Evolutionary conservation across 2,797 vertebrate genomes (phyloP).

Genomic region (Peromyscus aztecus): DNA sequence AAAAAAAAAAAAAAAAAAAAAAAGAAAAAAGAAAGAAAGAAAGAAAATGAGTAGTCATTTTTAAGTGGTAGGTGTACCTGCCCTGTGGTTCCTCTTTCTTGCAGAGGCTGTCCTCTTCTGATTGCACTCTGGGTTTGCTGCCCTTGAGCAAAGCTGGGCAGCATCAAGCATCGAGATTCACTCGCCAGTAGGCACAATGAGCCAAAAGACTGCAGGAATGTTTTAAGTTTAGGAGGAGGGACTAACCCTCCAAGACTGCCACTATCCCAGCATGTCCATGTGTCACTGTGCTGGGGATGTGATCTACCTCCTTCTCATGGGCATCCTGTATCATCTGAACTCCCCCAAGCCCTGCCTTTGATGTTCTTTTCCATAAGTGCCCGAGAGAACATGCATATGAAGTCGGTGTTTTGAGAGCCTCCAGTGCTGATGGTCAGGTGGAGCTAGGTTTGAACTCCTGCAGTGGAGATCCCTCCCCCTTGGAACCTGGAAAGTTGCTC

Average conservation of each 20-base stretch:
- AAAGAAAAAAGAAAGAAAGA: no score
- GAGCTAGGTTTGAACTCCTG: neutral
- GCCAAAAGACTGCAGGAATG: neutral
- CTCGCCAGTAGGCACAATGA: no score
- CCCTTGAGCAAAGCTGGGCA: neutral
- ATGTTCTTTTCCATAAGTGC: neutral
- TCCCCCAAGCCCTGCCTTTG: neutral
- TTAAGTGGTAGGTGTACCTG: neutral
- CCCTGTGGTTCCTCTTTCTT: neutral
- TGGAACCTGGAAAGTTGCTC: neutral
- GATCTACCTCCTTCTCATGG: neutral
- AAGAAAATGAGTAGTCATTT: neutral
- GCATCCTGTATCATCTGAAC: neutral
- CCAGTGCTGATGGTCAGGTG: neutral
- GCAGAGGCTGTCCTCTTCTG: accelerated
- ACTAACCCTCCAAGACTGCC: neutral
- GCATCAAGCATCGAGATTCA: neutral
- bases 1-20: no score
- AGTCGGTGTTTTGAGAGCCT: neutral
- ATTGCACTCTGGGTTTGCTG: neutral
- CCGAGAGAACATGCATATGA: neutral
- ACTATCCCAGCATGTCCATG: neutral
- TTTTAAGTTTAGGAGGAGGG: neutral
- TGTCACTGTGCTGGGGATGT: accelerated
- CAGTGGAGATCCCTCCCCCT: neutral